phyloP scores from a whole-genome alignment of 2,888 invertebrate genomes.

The Philonicus albiceps region DNA sequence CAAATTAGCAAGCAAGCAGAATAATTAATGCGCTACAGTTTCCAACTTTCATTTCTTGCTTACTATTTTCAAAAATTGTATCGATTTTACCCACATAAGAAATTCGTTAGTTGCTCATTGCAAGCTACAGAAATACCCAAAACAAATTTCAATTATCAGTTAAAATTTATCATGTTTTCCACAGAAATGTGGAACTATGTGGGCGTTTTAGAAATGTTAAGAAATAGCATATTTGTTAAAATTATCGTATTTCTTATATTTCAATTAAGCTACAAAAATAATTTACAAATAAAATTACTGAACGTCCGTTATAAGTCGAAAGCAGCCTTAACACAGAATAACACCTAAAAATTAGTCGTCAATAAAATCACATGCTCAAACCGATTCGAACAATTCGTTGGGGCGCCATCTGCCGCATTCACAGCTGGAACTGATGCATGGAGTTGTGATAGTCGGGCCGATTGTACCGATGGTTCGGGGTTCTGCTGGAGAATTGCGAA shows the following conservation, averaged over 20 bases:
- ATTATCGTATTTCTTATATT: background rate
- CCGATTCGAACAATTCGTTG: background rate
- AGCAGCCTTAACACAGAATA: constrained; percentile 41
- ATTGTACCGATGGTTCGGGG: constrained; percentile 67
- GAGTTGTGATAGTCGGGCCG: constrained; percentile 68
- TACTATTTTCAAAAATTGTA: too few relatives aligned
- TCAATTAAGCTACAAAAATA: constrained; percentile 33
- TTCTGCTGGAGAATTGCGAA: constrained; percentile 80
- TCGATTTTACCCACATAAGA: too few relatives aligned
- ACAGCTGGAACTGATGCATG: constrained; percentile 76
- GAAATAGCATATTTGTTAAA: background rate
- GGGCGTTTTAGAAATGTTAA: background rate
- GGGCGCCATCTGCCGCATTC: constrained; percentile 48
- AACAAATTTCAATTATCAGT: too few relatives aligned
- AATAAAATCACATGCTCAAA: constrained; percentile 22
- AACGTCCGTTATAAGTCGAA: constrained; percentile 29
- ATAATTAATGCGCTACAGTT: too few relatives aligned
- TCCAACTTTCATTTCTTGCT: too few relatives aligned
- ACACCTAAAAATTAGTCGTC: constrained; percentile 3
- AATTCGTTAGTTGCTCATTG: too few relatives aligned
- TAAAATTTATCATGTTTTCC: too few relatives aligned
- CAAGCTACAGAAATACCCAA: too few relatives aligned
- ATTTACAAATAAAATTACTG: constrained; percentile 44
- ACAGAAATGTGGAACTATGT: too few relatives aligned
- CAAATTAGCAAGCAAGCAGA: too few relatives aligned